phyloP scores from a whole-genome alignment of 1,140 invertebrate species.

The Heliconius eleuchia region DNA sequence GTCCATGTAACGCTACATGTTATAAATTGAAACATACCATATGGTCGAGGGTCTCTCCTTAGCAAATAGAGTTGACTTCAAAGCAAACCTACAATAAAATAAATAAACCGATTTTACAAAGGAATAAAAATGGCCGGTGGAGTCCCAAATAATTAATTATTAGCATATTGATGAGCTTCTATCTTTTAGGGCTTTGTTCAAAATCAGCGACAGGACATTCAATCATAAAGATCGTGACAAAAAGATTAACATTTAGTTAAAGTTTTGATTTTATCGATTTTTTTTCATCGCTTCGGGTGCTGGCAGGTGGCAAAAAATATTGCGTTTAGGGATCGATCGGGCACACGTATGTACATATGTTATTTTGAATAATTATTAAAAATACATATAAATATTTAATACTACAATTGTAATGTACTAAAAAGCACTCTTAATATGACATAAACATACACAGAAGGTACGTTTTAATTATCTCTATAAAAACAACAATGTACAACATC shows the following conservation, averaged over 20 bases:
- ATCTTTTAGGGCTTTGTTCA: slow-evolving; percentile 75
- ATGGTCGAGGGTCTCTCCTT: slow-evolving; percentile 47
- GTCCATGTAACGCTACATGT: slow-evolving; percentile 26
- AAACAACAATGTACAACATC: neutral
- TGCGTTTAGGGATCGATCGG: slow-evolving; percentile 19
- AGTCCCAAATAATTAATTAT: slow-evolving; percentile 63
- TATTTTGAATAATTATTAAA: slow-evolving; percentile 16
- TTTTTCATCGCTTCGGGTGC: slow-evolving; percentile 57
- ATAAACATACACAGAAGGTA: neutral
- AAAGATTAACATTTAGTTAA: slow-evolving; percentile 50
- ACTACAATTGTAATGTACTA: no score
- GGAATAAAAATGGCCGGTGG: slow-evolving; percentile 60
- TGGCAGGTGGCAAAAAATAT: slow-evolving; percentile 69
- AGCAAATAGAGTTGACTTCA: slow-evolving; percentile 67
- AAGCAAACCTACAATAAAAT: slow-evolving; percentile 65
- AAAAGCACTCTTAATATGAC: neutral
- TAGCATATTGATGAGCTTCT: slow-evolving; percentile 78
- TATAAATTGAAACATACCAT: slow-evolving; percentile 50
- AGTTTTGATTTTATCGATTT: slow-evolving; percentile 61
- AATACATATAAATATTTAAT: neutral
- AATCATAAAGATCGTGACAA: slow-evolving; percentile 74
- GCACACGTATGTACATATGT: slow-evolving; percentile 15
- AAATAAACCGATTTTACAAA: slow-evolving; percentile 76
- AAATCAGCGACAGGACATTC: slow-evolving; percentile 78
- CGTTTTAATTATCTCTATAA: neutral